Base-by-base conservation (phyloP, 2,888 invertebrate genomes). In the Melinaea menophilus region DNA sequence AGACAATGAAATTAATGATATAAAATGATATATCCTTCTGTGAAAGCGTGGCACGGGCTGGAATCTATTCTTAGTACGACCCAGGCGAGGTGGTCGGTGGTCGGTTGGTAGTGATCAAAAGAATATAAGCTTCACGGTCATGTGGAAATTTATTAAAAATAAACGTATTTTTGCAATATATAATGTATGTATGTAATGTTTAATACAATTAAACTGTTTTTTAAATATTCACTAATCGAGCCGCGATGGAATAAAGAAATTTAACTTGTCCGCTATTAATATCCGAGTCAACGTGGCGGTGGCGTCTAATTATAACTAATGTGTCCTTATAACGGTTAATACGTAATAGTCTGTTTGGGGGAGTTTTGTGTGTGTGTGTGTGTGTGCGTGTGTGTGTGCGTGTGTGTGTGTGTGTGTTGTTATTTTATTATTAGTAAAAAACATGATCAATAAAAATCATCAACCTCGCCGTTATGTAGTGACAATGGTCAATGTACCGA, bases 21-120 rank as follows among this genome's bases (percentile, higher is more conserved):
- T 3, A 41, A 3, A 11, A 41, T 5, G 9, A 3, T 9, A 41
- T 9, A 41, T 41, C 41, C 41, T 41, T 9, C 7, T 41, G 41
- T 41, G 11, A 41, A 41, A 11, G 7, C 41, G 41, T 3, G 5
- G 7, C 41, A 9, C 41, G 41, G 0, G 9, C 9, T 9, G 41
- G 7, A 1, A 41, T 41, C 67, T 71, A 71, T 88, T 88, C 86
- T 85, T 85, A 80, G 86, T 85, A 78, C 81, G 79, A 80, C 86
- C 86, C 85, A 76, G 82, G 83, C 79, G 77, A 75, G 74, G 84
- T 85, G 81, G 85, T 84, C 86, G 74, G 84, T 85, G 81, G 85
- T 84, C 86, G 84, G 87, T 66, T 22, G 22, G 75, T 62, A 55
- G 54, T 56, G 75, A 78, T 78, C 79, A 79, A 74, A 75, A 73